Evolutionary conservation across 2,113 vertebrate genomes (phyloP).

Genomic region (Accipiter cooperii): DNA sequence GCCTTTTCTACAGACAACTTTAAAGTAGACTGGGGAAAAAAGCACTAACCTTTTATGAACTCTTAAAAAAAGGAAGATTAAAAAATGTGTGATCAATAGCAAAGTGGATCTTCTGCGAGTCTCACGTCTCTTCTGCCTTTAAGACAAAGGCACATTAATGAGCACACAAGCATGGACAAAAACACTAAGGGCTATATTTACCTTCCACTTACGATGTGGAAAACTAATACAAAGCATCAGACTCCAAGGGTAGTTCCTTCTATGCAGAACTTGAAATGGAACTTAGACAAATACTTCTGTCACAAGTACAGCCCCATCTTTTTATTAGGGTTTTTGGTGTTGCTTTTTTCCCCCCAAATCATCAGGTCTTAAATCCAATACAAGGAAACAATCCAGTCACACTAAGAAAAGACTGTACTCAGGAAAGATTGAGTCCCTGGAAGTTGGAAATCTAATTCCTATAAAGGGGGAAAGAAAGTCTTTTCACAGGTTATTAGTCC

Average conservation of each 20-base stretch:
- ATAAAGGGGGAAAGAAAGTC: not conserved
- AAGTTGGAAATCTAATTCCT: not conserved
- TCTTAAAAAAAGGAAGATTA: not conserved
- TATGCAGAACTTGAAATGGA: not conserved
- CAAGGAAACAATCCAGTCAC: not conserved
- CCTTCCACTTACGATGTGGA: not conserved
- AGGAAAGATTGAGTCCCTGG: not conserved
- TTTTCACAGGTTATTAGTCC: not conserved
- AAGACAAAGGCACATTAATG: not conserved
- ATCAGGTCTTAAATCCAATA: not conserved
- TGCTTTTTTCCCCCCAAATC: not conserved
- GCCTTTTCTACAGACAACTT: not conserved
- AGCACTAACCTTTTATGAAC: not conserved
- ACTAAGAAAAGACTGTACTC: not conserved
- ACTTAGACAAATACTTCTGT: not conserved
- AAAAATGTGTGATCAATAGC: slow-evolving; percentile 35
- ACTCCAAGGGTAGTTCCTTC: not conserved
- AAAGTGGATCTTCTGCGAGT: not conserved
- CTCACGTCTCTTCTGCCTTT: not conserved
- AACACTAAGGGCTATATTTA: not conserved
- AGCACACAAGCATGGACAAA: not conserved
- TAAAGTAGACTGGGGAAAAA: not conserved
- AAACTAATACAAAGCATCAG: not conserved
- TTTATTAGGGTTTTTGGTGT: not conserved
- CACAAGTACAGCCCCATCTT: not conserved